Evolutionary conservation across 2,888 invertebrate genomes (phyloP).

Genomic region (Rotaria macrura): DNA sequence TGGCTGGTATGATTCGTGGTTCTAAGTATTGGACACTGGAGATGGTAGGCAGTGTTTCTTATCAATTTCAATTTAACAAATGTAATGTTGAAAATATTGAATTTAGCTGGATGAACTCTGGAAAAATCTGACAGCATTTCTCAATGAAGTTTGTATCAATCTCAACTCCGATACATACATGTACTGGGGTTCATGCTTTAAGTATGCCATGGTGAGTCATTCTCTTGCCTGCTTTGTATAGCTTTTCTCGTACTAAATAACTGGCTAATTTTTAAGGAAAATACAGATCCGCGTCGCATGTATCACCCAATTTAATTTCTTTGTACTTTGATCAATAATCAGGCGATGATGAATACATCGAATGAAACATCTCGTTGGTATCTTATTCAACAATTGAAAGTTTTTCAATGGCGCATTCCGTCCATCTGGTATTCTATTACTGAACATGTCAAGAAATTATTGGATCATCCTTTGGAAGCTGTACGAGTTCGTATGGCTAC

Average conservation of each 20-base stretch:
- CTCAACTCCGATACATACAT: not conserved
- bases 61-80: not conserved
- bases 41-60: too few relatives aligned
- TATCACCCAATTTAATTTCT: not conserved
- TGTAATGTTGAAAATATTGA: not conserved
- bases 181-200: not conserved
- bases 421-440: not conserved
- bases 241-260: not conserved
- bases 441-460: not conserved
- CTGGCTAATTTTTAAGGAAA: not conserved
- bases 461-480: not conserved
- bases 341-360: not conserved
- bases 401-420: constrained; percentile 20
- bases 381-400: constrained; percentile 8
- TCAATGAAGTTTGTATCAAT: not conserved
- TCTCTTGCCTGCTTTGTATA: not conserved
- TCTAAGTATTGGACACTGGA: not conserved
- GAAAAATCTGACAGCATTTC: not conserved
- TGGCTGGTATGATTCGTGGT: too few relatives aligned
- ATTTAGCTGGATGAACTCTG: not conserved
- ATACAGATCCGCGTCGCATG: constrained; percentile 32
- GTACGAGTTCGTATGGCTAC: not conserved
- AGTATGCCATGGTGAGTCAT: not conserved
- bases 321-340: not conserved
- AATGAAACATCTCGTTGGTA: constrained; percentile 5